Evolutionary conservation across 2,797 vertebrate species (phyloP).

Genomic region (Scolopax bukidnonensis): DNA sequence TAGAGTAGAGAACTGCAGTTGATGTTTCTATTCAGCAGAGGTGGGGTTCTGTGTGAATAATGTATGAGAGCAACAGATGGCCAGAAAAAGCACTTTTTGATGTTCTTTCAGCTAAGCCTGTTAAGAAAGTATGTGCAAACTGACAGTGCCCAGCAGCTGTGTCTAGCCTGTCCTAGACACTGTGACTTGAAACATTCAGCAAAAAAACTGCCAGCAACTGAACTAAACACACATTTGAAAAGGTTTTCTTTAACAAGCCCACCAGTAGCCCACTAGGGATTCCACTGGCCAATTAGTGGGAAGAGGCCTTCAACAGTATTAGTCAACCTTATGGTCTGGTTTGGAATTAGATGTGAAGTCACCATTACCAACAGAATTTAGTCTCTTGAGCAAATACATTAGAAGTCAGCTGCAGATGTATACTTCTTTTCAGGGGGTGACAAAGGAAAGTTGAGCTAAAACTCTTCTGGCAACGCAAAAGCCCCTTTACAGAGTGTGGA

Average conservation of each 20-base stretch:
- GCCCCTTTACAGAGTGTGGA: neutral
- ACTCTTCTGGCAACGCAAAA: neutral
- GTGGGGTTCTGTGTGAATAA: conserved; percentile 16
- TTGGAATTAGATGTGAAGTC: neutral
- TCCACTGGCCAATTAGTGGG: neutral
- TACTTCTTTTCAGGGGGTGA: neutral
- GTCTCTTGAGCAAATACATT: neutral
- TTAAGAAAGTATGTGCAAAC: neutral
- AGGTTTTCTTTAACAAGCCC: conserved; percentile 19
- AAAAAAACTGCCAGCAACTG: neutral
- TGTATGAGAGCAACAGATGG: conserved; percentile 7
- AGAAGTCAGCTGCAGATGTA: neutral
- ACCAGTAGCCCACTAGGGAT: neutral
- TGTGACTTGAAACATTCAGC: neutral
- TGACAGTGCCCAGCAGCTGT: conserved; percentile 24
- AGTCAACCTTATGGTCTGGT: neutral
- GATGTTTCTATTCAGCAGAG: neutral
- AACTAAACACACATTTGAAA: neutral
- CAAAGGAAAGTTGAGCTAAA: neutral
- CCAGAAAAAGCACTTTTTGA: neutral
- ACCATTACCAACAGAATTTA: neutral
- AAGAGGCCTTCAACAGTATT: neutral
- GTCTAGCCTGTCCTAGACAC: neutral
- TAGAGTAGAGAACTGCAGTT: neutral
- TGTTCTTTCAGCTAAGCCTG: conserved; percentile 32